These are phyloP conservation scores for Chaetorhynchus papuensis DNA, from an alignment of 2,113 vertebrate genomes.

Conservation along the genomic window DNA sequence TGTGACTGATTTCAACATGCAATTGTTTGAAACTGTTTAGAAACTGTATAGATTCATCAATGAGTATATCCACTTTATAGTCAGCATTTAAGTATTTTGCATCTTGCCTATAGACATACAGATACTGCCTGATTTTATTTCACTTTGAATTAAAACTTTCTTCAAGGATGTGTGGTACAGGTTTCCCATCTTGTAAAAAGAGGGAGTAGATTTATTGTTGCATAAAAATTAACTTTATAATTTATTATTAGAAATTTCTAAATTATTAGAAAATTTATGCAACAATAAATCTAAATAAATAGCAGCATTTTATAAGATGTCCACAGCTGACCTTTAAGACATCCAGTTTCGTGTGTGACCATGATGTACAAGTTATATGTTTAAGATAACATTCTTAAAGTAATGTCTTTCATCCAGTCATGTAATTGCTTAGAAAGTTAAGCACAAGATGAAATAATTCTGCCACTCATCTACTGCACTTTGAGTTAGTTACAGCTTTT, in stretches of 20 bases:
- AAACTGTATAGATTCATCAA: background rate
- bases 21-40: background rate
- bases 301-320: background rate
- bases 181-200: background rate
- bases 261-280: background rate
- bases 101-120: background rate
- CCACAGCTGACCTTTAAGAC: background rate
- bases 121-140: background rate
- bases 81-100: background rate
- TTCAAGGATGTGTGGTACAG: background rate
- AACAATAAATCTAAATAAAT: background rate
- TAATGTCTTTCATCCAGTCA: background rate
- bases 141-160: background rate
- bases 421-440: background rate
- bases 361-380: background rate
- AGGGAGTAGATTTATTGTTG: background rate
- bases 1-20: background rate
- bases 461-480: background rate
- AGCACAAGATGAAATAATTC: background rate
- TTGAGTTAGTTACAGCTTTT: background rate
- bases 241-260: background rate
- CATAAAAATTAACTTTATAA: background rate
- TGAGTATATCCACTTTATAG: background rate
- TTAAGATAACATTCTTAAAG: background rate
- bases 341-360: background rate